These are phyloP conservation scores for Formica exsecta DNA, from an alignment of 1,140 invertebrate genomes.

Conservation along the genomic window DNA sequence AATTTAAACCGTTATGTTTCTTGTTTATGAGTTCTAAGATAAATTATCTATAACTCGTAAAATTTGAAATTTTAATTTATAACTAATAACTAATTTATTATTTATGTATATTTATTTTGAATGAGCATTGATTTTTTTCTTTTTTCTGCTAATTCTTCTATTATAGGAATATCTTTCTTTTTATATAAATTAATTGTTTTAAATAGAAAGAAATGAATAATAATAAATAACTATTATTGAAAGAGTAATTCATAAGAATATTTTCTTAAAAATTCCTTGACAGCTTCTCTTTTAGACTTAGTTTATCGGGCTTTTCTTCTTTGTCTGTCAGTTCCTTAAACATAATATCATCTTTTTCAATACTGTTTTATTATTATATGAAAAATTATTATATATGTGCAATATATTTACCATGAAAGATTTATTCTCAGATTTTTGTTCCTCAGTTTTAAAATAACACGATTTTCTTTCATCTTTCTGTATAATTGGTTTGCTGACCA, in stretches of 20 bases:
- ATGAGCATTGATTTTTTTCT: neutral
- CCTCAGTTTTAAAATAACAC: constrained; percentile 32
- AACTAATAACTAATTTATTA: neutral
- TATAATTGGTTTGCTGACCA: neutral
- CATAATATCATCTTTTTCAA: neutral
- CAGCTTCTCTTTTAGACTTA: constrained; percentile 57
- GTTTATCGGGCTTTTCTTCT: neutral
- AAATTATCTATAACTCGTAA: constrained; percentile 5
- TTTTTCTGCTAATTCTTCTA: constrained; percentile 8
- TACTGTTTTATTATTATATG: neutral
- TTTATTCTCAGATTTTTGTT: neutral
- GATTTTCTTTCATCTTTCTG: constrained; percentile 22
- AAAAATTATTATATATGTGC: neutral
- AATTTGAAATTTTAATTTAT: constrained; percentile 18
- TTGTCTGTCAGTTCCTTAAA: neutral
- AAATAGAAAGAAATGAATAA: constrained; percentile 43
- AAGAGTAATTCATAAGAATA: neutral
- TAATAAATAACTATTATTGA: constrained; percentile 33
- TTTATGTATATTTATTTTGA: constrained; percentile 10
- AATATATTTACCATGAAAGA: neutral
- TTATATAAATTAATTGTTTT: constrained; percentile 35
- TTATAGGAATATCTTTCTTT: constrained; percentile 32
- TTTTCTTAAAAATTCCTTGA: neutral
- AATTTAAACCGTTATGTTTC: constrained; percentile 1
- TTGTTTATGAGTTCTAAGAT: constrained; percentile 8